These are phyloP conservation scores for Ormyrus labotus DNA, from an alignment of 2,888 invertebrate species.

Conservation along the genomic window DNA sequence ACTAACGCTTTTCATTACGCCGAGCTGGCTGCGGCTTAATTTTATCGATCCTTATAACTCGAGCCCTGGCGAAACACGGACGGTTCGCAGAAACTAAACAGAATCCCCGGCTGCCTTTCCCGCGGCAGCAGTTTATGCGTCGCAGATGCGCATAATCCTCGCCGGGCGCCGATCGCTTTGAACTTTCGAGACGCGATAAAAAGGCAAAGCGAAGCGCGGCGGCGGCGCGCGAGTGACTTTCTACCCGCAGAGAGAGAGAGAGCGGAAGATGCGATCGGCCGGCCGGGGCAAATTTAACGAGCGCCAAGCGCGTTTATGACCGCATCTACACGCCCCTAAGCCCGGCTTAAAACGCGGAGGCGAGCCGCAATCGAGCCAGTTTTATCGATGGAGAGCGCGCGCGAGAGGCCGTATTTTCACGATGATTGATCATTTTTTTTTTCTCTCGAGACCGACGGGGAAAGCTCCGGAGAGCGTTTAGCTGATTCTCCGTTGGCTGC, in stretches of 20 bases:
- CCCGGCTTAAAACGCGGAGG: not conserved
- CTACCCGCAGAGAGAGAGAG: too few relatives aligned
- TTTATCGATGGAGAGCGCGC: conserved; percentile 32
- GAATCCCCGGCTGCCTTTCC: too few relatives aligned
- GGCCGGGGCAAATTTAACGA: conserved; percentile 27
- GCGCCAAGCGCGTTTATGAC: conserved; percentile 29
- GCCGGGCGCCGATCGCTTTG: not conserved
- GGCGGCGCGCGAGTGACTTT: not conserved
- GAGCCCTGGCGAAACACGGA: too few relatives aligned
- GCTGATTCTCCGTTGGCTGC: not conserved
- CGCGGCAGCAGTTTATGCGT: not conserved
- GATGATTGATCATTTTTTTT: conserved; percentile 29
- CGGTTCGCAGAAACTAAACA: too few relatives aligned
- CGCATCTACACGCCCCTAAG: conserved; percentile 6
- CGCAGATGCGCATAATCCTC: not conserved
- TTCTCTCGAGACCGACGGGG: not conserved
- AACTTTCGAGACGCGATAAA: not conserved
- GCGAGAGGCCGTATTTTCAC: conserved; percentile 24
- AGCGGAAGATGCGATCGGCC: conserved; percentile 32
- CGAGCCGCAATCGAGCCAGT: not conserved
- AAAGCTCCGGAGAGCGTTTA: not conserved
- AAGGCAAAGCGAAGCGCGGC: too few relatives aligned
- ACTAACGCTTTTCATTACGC: too few relatives aligned
- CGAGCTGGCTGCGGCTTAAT: too few relatives aligned
- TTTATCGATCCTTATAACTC: too few relatives aligned